A percentile compares a stretch with the other conserved stretches of the same genome.
These are phyloP conservation scores for Coluber constrictor DNA, from an alignment of 2,797 vertebrate genomes.

Conservation along the genomic window DNA sequence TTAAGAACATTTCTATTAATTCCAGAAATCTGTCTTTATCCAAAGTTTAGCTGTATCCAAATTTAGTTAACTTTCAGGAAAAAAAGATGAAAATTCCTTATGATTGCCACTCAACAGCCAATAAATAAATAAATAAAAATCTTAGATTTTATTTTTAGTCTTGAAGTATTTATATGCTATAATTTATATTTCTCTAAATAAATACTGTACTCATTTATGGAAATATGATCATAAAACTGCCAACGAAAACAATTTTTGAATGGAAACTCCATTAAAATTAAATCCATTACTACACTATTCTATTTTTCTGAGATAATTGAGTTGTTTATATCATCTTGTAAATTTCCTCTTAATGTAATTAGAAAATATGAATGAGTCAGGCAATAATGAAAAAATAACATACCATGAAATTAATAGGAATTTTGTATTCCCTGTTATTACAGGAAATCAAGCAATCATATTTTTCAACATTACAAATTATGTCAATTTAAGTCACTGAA, in stretches of 20 bases:
- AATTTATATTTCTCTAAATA: not conserved
- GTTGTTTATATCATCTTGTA: not conserved
- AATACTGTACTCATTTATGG: not conserved
- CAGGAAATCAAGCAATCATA: conserved; percentile 6
- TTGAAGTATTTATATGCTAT: not conserved
- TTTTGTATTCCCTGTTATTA: not conserved
- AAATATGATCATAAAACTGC: not conserved
- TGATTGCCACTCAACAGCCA: not conserved
- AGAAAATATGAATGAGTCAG: not conserved
- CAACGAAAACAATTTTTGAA: not conserved
- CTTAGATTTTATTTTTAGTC: not conserved
- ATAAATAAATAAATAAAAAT: not conserved
- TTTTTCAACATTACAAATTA: not conserved
- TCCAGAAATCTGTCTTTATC: not conserved
- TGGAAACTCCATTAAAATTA: not conserved
- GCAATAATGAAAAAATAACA: not conserved
- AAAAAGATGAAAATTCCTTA: not conserved
- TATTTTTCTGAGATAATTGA: not conserved
- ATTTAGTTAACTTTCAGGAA: not conserved
- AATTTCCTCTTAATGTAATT: not conserved
- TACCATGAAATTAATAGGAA: not conserved
- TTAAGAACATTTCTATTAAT: not conserved
- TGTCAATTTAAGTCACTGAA: conserved; percentile 42
- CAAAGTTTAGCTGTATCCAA: not conserved
- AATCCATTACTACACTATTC: not conserved